Evolutionary conservation across 2,888 invertebrate species (phyloP).

Genomic region (Marronus borbonicus): DNA sequence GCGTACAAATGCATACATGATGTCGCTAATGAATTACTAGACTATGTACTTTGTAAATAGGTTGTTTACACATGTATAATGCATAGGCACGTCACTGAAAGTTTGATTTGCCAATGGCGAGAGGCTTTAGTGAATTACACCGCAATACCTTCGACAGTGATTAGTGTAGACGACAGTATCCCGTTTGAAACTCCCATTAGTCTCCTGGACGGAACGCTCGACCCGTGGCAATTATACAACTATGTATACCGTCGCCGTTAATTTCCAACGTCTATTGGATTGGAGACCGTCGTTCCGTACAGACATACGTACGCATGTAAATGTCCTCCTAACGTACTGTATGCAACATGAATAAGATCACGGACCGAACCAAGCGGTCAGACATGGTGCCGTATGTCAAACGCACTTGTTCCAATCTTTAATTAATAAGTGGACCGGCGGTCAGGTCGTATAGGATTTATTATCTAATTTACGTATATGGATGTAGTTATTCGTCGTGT

Average conservation of each 20-base stretch:
- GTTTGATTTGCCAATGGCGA: slow-evolving; percentile 27
- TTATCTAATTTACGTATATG: neutral
- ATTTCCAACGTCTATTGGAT: slow-evolving; percentile 15
- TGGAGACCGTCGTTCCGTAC: neutral
- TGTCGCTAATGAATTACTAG: slow-evolving; percentile 13
- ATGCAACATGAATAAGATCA: slow-evolving; percentile 14
- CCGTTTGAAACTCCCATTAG: slow-evolving; percentile 11
- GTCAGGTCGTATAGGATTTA: neutral
- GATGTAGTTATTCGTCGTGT: neutral
- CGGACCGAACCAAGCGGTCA: neutral
- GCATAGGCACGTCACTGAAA: neutral
- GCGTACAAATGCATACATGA: neutral
- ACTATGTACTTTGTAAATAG: slow-evolving; percentile 33
- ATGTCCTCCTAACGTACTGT: neutral
- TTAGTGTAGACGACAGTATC: slow-evolving; percentile 27
- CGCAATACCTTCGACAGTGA: slow-evolving; percentile 31
- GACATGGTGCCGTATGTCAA: neutral
- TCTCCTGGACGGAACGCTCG: slow-evolving; percentile 11
- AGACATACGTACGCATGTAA: neutral
- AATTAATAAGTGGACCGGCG: neutral
- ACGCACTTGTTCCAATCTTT: slow-evolving; percentile 9
- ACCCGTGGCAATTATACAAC: slow-evolving; percentile 27
- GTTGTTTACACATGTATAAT: slow-evolving; percentile 33
- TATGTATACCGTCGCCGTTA: slow-evolving; percentile 13
- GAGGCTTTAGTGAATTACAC: neutral